Evolutionary conservation across 2,888 invertebrate genomes (phyloP), one percentile per base, ranked within the genome.

Genomic region (Rhimphoctona megacephalus): DNA sequence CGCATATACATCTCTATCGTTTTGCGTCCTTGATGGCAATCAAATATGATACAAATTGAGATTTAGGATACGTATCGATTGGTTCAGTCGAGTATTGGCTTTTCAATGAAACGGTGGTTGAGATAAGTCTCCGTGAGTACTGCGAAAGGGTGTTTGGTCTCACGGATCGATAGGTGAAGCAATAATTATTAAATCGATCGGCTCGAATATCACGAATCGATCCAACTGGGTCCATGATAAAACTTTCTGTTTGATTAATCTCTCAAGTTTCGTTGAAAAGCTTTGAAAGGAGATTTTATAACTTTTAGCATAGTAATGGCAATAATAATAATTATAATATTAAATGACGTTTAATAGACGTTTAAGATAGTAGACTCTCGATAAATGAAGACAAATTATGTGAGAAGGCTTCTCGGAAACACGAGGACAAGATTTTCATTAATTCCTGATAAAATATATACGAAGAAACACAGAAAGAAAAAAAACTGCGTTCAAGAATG

Each of bases 21-120:
- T 33, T 22, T 17, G 36, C 54, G 79, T 74, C 61, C 67, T 84
- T 61, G 33, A 9, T 64, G 79, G 67, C 69, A 33, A 69, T 69
- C 64, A n/a, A 36, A 84, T 80, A 70, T 9, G 25, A 61, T 61
- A 25, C n/a, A 36, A 67, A 76, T 33, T 22, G 69, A 80, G 61
- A 67, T 76, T 76, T 25, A 39, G 25, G 25, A 22, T 46, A 33
- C 7, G 33, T 49, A 49, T 54, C 49, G 73, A 69, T 57, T 25
- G 70, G 61, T 74, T 74, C 22, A 52, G 36, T 49, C 76, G 80
- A 81, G 66, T 77, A 85, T 81, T 76, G 85, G 81, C 81, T 81
- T 72, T 78, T 43, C 57, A n/a, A 69, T 33, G 49, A 81, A 81
- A 67, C 57, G 69, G 19, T 33, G 43, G 67, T 14, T 25, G 25